Evolutionary conservation across 2,113 vertebrate species (phyloP), one percentile per base, ranked within the genome.

Genomic region (Oryzias woworae): DNA sequence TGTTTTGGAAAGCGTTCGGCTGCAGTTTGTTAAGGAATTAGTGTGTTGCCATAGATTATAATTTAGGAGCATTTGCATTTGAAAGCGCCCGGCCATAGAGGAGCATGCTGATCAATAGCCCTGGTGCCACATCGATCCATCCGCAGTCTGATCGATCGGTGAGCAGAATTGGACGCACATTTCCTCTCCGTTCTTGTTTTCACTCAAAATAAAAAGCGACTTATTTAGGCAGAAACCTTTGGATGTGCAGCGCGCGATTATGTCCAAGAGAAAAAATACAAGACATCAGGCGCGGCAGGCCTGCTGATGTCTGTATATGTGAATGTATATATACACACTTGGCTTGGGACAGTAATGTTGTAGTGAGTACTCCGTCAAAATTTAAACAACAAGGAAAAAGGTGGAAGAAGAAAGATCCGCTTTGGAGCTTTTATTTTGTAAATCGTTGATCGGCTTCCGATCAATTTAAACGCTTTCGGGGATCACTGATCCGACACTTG

Each of bases 21-120:
- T 65, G 82, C 86, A 84, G 81, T 89, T 90, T 88, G 85, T 87
- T 85, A 79, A 86, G 71, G 88, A 88, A 88, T 91, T 88, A 87
- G 83, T 83, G 83, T 82, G 85, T 84, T 87, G 72, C 81, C 76
- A 86, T 88, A 81, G 83, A 89, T 91, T 86, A 87, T 87, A 86
- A 88, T 91, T 90, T 91, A 87, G 83, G 74, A 14, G 57, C 80
- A 87, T 88, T 89, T 90, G 88, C 86, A 88, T 90, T 89, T 89
- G 86, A 89, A 87, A 88, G 81, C 62, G 60, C 53, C 77, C 58
- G 43, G 81, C 87, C 78, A 88, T 87, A 85, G 87, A 90, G 76
- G 85, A 73, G 73, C 63, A 60, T 61, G 42, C 63, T 90, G 87
- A 92, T 91, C 88, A 86, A 91, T 89, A 87, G 81, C 82, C 77